A percentile compares a stretch with the other conserved stretches of the same genome.
phyloP scores from a whole-genome alignment of 2,888 invertebrate species.

The Globia sparganii region DNA sequence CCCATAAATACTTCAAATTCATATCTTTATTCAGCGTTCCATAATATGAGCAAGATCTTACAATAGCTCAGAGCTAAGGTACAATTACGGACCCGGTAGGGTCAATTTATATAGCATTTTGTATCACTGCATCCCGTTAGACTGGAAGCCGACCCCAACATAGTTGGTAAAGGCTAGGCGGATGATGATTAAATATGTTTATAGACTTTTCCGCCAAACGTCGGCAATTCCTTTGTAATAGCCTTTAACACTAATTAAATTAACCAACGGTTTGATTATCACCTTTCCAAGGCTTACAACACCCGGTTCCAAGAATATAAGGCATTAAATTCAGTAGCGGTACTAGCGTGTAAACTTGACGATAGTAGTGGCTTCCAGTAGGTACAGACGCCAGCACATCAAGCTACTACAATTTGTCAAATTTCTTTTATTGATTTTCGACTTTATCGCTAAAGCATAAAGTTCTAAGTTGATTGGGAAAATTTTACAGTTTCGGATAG shows the following conservation, averaged over 20 bases:
- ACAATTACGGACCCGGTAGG: neutral
- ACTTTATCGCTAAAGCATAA: too few species aligned
- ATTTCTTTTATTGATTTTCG: too few species aligned
- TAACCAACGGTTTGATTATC: conserved; percentile 18
- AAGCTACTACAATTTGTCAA: too few species aligned
- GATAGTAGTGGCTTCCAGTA: conserved; percentile 7
- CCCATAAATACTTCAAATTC: neutral
- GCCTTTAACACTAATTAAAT: conserved; percentile 21
- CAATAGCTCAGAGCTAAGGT: neutral
- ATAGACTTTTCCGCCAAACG: neutral
- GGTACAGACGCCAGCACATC: too few species aligned
- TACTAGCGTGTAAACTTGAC: conserved; percentile 36
- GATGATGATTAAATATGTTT: neutral
- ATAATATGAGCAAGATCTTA: neutral
- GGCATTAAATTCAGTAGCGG: conserved; percentile 41
- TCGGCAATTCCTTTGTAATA: neutral
- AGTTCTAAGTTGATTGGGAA: too few species aligned
- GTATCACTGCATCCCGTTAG: neutral
- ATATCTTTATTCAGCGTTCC: neutral
- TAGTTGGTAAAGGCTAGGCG: too few species aligned
- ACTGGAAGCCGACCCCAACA: too few species aligned
- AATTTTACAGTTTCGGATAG: too few species aligned
- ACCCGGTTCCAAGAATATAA: conserved; percentile 24
- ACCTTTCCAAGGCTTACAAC: conserved; percentile 9
- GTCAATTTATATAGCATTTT: neutral